Evolutionary conservation across 2,888 invertebrate genomes (phyloP).

Genomic region (Eupithecia tripunctaria): DNA sequence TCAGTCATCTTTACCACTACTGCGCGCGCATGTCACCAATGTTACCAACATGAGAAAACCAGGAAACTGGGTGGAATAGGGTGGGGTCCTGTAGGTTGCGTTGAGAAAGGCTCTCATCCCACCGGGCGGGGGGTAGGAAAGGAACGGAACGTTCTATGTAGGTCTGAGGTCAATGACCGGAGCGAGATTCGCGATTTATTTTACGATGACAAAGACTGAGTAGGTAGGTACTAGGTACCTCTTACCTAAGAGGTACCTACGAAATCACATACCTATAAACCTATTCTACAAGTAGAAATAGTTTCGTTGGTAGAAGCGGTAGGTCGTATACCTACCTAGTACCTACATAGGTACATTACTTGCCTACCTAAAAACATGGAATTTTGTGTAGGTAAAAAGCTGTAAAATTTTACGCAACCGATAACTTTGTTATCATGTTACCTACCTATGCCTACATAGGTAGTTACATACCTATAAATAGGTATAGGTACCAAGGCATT

Average conservation of each 20-base stretch:
- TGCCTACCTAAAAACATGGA: neutral
- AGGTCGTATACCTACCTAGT: no score
- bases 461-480: neutral
- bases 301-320: no score
- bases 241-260: no score
- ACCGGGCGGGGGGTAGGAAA: neutral
- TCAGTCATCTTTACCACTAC: neutral
- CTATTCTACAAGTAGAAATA: no score
- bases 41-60: slow-evolving; percentile 21
- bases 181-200: neutral
- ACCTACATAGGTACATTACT: neutral
- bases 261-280: no score
- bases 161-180: slow-evolving; percentile 1
- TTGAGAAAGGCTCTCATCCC: slow-evolving; percentile 2
- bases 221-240: neutral
- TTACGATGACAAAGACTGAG: neutral
- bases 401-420: slow-evolving; percentile 1
- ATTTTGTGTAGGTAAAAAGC: neutral
- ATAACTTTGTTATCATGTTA: slow-evolving; percentile 4
- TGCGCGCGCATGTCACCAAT: slow-evolving; percentile 22
- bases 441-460: no score
- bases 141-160: neutral
- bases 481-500: neutral
- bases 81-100: slow-evolving; percentile 5
- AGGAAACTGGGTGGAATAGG: neutral